A percentile compares a stretch with the other conserved stretches of the same genome.
These are phyloP conservation scores for Poeciliopsis turrubarensis DNA, from an alignment of 2,113 vertebrate genomes.

Conservation along the genomic window DNA sequence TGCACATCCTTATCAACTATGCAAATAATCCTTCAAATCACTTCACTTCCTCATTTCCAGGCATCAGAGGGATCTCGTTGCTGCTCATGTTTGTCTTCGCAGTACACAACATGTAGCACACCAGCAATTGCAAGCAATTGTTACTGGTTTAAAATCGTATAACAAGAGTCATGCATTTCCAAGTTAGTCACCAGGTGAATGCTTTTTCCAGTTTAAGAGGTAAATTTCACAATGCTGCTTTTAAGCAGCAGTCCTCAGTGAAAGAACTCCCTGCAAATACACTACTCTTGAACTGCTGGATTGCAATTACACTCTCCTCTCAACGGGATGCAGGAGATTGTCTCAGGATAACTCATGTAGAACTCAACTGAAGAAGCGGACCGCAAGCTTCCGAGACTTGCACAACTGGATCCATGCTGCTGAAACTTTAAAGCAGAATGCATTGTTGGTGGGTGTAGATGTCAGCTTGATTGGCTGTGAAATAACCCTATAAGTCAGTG, in stretches of 20 bases:
- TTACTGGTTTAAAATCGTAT: not conserved
- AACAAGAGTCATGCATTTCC: not conserved
- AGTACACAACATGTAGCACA: not conserved
- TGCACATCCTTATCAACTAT: constrained; percentile 17
- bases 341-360: constrained; percentile 24
- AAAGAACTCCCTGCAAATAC: constrained; percentile 39
- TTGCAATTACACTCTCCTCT: constrained; percentile 65
- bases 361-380: constrained; percentile 14
- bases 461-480: not conserved
- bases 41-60: constrained; percentile 9
- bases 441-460: not conserved
- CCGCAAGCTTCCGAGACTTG: constrained; percentile 37
- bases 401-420: not conserved
- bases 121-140: not conserved
- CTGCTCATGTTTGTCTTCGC: constrained; percentile 8
- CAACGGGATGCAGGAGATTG: constrained; percentile 44
- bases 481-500: not conserved
- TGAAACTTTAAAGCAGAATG: not conserved
- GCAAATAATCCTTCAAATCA: constrained; percentile 26
- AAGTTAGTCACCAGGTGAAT: constrained; percentile 7
- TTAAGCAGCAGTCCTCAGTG: constrained; percentile 22
- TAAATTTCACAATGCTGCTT: constrained; percentile 10
- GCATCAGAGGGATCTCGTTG: constrained; percentile 1
- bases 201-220: constrained; percentile 14
- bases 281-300: constrained; percentile 37